Base-by-base conservation (phyloP, 2,113 vertebrate species). In the Entelurus aequoreus region DNA sequence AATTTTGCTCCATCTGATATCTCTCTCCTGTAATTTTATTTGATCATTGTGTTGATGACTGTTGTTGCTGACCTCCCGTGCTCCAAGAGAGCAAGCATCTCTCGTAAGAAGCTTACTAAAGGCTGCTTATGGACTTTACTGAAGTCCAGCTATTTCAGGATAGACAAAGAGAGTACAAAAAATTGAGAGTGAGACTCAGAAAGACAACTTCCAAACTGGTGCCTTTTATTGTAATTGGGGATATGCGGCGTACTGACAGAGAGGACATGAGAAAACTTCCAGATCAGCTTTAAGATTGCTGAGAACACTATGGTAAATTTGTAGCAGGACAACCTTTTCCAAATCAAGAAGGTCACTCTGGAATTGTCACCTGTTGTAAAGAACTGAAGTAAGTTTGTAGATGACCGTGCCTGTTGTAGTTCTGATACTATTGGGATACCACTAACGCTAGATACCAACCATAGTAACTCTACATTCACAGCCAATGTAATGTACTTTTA, bases 81-180 rank as follows among this genome's bases (percentile, higher is more conserved):
- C 68, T 69, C 42, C 71, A 76, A 65, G 51, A 78, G 70, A 76
- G 72, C 81, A 85, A 67, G 66, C 75, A 74, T 85, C 63, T 58
- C 60, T 52, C 37, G 19, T 85, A 87, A 88, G 84, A 86, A 77
- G 86, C 83, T 88, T 86, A 86, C 64, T 75, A 71, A 79, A 88
- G 84, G 76, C 84, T 75, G 72, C 75, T 86, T 83, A 88, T 82
- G 75, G 86, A 79, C 83, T 88, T 88, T 79, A 75, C 61, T 75
- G 54, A 71, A 77, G 76, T 81, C 72, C 72, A 68, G 71, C 81
- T 86, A 86, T 80, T 84, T 83, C 58, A 50, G 59, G 72, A 56
- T 48, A 61, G 65, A 78, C 78, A 84, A 77, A 77, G 69, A 71
- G 35, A 63, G 53, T 21, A 62, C 54, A n/a, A 28, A 71, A 47